These are phyloP conservation scores for Deilephila elpenor DNA, from an alignment of 2,888 invertebrate genomes.

Conservation along the genomic window DNA sequence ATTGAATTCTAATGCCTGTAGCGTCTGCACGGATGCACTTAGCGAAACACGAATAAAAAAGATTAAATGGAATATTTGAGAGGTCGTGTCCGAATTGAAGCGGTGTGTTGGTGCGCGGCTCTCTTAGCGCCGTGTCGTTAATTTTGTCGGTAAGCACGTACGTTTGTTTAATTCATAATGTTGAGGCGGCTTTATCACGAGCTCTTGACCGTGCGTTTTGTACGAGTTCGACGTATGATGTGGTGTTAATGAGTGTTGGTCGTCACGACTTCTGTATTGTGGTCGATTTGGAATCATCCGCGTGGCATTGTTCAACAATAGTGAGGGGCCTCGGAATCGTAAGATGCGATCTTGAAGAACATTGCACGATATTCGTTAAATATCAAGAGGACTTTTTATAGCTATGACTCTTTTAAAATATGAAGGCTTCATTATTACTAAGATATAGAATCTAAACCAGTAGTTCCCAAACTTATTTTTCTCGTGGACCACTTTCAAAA, in stretches of 20 bases:
- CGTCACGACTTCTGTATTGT: not conserved
- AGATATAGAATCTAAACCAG: too few species aligned
- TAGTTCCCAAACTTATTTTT: too few species aligned
- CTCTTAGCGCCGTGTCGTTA: conserved; percentile 14
- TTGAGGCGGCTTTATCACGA: conserved; percentile 7
- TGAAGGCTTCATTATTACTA: too few species aligned
- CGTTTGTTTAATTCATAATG: not conserved
- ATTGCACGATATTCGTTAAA: not conserved
- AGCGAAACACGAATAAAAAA: not conserved
- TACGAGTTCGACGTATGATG: not conserved
- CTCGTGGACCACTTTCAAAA: too few species aligned
- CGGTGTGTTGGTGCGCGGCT: not conserved
- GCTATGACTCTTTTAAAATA: too few species aligned
- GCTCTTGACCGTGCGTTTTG: conserved; percentile 3
- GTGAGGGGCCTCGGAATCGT: not conserved
- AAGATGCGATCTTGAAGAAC: not conserved
- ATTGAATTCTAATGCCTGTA: not conserved
- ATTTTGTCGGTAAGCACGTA: conserved; percentile 7
- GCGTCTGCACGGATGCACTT: not conserved
- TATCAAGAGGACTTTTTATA: not conserved
- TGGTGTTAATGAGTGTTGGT: conserved; percentile 13
- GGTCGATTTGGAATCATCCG: not conserved
- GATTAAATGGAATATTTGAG: not conserved
- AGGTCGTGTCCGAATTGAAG: not conserved
- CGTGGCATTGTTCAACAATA: not conserved